Evolutionary conservation across 1,140 invertebrate species (phyloP).

Genomic region (Ceratoteleas bidentatus): DNA sequence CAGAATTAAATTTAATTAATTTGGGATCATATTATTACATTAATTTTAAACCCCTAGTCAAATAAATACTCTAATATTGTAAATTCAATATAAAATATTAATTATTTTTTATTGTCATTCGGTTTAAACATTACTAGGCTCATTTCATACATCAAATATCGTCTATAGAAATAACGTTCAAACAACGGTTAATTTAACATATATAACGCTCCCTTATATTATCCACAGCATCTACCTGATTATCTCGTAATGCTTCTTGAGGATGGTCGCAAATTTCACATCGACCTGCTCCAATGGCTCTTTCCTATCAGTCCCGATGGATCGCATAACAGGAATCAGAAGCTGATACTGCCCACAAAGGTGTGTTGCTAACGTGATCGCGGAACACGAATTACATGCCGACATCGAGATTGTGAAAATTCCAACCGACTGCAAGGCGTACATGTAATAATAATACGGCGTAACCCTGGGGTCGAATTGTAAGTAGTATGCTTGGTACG

Average conservation of each 20-base stretch:
- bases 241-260: conserved; percentile 5
- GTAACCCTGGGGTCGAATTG: neutral
- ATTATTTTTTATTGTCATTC: too few species aligned
- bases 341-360: conserved; percentile 9
- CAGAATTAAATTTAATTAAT: too few species aligned
- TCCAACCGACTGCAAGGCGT: neutral
- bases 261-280: neutral
- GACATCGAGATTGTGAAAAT: neutral
- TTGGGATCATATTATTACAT: too few species aligned
- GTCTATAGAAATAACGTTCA: too few species aligned
- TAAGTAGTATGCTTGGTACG: neutral
- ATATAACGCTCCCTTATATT: too few species aligned
- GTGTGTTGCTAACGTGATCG: neutral
- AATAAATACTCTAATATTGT: too few species aligned
- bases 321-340: neutral
- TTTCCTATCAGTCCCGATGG: neutral
- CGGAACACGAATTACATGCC: conserved; percentile 1
- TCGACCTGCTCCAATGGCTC: neutral
- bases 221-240: neutral
- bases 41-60: too few species aligned
- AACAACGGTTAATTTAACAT: too few species aligned
- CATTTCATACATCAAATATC: too few species aligned
- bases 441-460: conserved; percentile 12
- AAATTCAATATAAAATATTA: too few species aligned
- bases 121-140: too few species aligned